Percentiles rank a stretch among this genome's conserved stretches.
Evolutionary conservation across 2,888 invertebrate species (phyloP).

Genomic region (Oscheius sp.): DNA sequence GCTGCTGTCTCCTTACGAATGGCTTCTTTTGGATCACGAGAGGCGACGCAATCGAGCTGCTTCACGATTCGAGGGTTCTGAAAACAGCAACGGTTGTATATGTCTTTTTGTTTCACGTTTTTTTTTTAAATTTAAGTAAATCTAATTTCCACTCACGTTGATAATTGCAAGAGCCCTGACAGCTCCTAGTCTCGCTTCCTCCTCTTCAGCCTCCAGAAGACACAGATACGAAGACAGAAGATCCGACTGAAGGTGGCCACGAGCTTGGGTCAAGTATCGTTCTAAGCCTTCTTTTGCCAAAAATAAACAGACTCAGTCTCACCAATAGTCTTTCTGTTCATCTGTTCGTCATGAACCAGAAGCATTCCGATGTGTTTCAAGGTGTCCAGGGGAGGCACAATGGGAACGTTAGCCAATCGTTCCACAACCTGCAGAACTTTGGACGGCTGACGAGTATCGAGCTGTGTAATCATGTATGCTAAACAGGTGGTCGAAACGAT

Average conservation of each 20-base stretch:
- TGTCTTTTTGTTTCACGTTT: neutral
- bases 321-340: conserved; percentile 45
- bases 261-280: conserved; percentile 58
- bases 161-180: conserved; percentile 66
- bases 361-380: conserved; percentile 66
- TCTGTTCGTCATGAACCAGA: conserved; percentile 47
- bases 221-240: conserved; percentile 67
- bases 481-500: conserved; percentile 29
- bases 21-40: conserved; percentile 2
- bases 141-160: conserved; percentile 39
- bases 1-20: conserved; percentile 14
- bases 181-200: conserved; percentile 63
- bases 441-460: conserved; percentile 57
- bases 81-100: neutral
- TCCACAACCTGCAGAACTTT: conserved; percentile 64
- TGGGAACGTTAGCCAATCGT: conserved; percentile 67
- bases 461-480: conserved; percentile 68
- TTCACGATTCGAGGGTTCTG: conserved; percentile 27
- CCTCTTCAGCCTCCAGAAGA: conserved; percentile 65
- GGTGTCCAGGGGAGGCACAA: conserved; percentile 71
- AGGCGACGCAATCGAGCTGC: conserved; percentile 27
- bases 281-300: conserved; percentile 48
- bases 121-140: neutral
- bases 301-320: neutral
- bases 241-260: conserved; percentile 62